phyloP scores from a whole-genome alignment of 2,797 vertebrate species.

The Neosilurus hyrtlii region DNA sequence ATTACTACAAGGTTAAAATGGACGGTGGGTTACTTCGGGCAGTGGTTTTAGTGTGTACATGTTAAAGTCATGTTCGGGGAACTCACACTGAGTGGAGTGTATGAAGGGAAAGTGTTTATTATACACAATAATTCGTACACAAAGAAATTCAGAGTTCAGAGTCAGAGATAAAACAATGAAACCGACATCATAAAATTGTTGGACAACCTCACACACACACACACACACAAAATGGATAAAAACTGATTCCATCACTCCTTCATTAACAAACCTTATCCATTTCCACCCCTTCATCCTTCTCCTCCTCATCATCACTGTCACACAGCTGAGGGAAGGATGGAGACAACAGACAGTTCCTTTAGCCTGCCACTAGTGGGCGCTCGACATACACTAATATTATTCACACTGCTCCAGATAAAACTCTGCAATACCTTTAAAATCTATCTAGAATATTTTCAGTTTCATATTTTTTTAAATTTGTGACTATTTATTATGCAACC shows the following conservation, averaged over 20 bases:
- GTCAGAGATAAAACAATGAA: neutral
- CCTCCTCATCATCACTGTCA: constrained; percentile 46
- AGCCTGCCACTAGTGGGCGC: constrained; percentile 17
- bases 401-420: neutral
- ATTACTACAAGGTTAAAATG: neutral
- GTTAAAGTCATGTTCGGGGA: neutral
- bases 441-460: no score
- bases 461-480: no score
- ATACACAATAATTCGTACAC: neutral
- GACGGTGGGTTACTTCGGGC: neutral
- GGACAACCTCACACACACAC: neutral
- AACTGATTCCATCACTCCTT: neutral
- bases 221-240: neutral
- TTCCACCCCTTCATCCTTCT: constrained; percentile 26
- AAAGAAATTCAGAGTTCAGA: neutral
- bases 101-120: neutral
- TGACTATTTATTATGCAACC: neutral
- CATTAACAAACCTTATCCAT: constrained; percentile 42
- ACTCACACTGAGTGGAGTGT: neutral
- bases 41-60: neutral
- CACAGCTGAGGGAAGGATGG: constrained; percentile 34
- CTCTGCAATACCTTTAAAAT: neutral
- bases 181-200: neutral
- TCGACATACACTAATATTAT: neutral
- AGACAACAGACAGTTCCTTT: constrained; percentile 30